phyloP scores from a whole-genome alignment of 2,113 vertebrate species.

The Lepidothrix coronata region DNA sequence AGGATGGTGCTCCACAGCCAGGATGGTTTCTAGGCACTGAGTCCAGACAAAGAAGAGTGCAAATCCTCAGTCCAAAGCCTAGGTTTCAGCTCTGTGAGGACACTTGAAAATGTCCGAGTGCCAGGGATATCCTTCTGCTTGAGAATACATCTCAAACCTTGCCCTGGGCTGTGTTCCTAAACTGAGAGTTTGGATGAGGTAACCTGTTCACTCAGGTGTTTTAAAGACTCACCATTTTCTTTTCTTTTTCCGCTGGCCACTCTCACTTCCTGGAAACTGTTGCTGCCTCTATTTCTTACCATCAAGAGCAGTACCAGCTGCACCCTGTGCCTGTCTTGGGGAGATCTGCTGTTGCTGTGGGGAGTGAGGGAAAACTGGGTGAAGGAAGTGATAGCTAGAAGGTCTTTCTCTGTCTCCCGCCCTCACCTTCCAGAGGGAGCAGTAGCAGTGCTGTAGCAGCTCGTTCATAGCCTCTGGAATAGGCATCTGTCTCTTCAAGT shows the following conservation, averaged over 20 bases:
- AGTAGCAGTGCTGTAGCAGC: neutral
- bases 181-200: neutral
- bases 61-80: neutral
- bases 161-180: fast-evolving
- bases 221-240: neutral
- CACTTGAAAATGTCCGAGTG: neutral
- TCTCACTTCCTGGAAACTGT: neutral
- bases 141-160: neutral
- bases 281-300: neutral
- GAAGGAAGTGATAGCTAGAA: neutral
- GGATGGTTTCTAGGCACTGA: neutral
- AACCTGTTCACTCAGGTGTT: neutral
- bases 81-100: neutral
- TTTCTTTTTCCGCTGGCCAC: neutral
- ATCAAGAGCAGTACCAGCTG: neutral
- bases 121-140: neutral
- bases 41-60: neutral
- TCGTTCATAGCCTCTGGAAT: neutral
- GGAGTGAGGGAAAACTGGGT: neutral
- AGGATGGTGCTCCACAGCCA: neutral
- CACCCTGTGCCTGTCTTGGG: fast-evolving
- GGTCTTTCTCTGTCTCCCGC: neutral
- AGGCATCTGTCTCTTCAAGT: neutral
- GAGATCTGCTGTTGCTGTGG: neutral
- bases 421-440: neutral